Percentiles rank a stretch among this genome's conserved stretches.
Evolutionary conservation across 2,888 invertebrate genomes (phyloP).

Genomic region (Trisateles emortualis): DNA sequence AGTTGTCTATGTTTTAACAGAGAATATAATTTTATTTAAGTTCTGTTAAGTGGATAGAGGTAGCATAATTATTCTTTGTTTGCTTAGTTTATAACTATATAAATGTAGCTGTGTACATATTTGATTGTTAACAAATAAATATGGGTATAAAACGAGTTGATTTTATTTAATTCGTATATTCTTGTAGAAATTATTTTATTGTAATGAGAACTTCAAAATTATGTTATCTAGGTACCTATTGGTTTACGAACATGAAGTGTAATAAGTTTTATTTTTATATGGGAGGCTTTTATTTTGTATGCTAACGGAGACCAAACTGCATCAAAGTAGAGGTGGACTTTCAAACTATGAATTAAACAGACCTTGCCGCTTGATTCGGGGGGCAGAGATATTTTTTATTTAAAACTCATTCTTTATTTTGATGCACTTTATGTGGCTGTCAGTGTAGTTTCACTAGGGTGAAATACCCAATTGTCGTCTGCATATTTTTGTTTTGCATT

Average conservation of each 20-base stretch:
- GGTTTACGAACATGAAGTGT: too few species aligned
- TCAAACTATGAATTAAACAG: too few species aligned
- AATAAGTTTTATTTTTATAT: neutral
- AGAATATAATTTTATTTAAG: constrained; percentile 16
- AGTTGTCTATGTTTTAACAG: neutral
- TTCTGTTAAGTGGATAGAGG: constrained; percentile 26
- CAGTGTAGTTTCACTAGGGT: neutral
- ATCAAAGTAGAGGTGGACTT: too few species aligned
- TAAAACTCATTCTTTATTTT: too few species aligned
- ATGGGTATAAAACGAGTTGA: constrained; percentile 27
- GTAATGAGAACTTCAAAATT: neutral
- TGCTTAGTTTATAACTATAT: constrained; percentile 24
- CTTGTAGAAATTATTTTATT: neutral
- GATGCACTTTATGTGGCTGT: too few species aligned
- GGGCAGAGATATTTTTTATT: too few species aligned
- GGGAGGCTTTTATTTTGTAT: too few species aligned
- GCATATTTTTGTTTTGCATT: neutral
- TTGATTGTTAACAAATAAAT: constrained; percentile 46
- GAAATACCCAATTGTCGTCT: neutral
- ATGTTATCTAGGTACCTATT: neutral
- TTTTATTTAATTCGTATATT: constrained; percentile 15
- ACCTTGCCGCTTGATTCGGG: too few species aligned
- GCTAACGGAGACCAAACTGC: too few species aligned
- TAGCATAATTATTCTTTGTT: constrained; percentile 30
- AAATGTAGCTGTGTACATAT: constrained; percentile 42